Evolutionary conservation across 2,888 invertebrate species (phyloP), one percentile per base, ranked within the genome.

Genomic region (Apocheima hispidaria): DNA sequence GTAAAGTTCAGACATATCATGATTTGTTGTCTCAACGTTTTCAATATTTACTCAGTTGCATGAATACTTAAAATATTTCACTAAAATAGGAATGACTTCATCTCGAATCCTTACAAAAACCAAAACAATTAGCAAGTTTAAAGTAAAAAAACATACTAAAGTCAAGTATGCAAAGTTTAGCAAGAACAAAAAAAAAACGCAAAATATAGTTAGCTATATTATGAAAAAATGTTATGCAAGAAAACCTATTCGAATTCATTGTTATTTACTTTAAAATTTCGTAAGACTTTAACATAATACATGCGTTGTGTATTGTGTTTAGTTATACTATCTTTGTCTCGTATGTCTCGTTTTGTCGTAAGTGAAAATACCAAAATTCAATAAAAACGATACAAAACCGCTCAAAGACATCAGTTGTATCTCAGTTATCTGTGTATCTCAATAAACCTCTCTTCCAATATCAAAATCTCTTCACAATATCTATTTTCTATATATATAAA

Each of bases 361-460:
- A 59, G 48, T 43, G 56, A 57, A 55, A 57, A 63, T 54, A 55
- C 40, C 38, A 46, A 53, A 26, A 36, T 57, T 54, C 56, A 60
- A 58, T 66, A 58, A 51, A 56, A 60, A 63, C 57, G 52, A 52
- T 60, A 48, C 35, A n/a, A n/a, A n/a, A n/a, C 38, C 46, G 49
- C 30, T 59, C 54, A 60, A 63, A 51, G 60, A 54, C 51, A 56
- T 59, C 49, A 40, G 57, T 60, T 58, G 60, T 58, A 44, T 60
- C n/a, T n/a, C n/a, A n/a, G n/a, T n/a, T n/a, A n/a, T n/a, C n/a
- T n/a, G n/a, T n/a, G n/a, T n/a, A n/a, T n/a, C 58, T 55, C 58
- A 60, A 57, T 54, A 51, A 46, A 40, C 48, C 35, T 52, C 48
- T 28, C 48, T 64, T 58, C 57, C 54, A 50, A 30, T n/a, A n/a